phyloP scores from a whole-genome alignment of 1,140 invertebrate genomes.

The Teleopsis dalmanni region DNA sequence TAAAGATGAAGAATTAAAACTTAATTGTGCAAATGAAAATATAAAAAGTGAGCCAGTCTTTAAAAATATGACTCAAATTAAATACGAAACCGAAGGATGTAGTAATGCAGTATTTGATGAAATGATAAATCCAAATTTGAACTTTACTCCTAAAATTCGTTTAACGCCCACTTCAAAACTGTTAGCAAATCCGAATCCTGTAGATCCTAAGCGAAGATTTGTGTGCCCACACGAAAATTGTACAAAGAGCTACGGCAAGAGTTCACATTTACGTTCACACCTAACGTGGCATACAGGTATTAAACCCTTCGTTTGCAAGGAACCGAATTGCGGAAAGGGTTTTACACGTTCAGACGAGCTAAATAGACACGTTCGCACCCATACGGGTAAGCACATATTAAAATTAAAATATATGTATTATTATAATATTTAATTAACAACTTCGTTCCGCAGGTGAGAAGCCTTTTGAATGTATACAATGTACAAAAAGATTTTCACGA shows the following conservation, averaged over 20 bases:
- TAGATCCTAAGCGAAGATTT: conserved; percentile 35
- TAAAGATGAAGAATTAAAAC: not conserved
- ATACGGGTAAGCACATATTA: too few species aligned
- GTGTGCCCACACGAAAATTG: conserved; percentile 38
- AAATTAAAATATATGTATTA: too few species aligned
- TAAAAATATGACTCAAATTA: not conserved
- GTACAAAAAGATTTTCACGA: conserved; percentile 70
- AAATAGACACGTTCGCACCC: conserved; percentile 51
- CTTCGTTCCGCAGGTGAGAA: too few species aligned
- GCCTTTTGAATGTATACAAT: conserved; percentile 64
- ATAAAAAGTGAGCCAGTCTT: conserved; percentile 4
- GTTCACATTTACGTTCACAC: conserved; percentile 40
- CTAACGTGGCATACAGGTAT: conserved; percentile 44
- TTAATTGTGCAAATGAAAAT: not conserved
- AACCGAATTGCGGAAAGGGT: conserved; percentile 51
- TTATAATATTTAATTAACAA: too few species aligned
- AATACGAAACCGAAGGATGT: too few species aligned
- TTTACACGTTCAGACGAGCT: conserved; percentile 43
- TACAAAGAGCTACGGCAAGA: conserved; percentile 41
- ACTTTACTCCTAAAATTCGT: conserved; percentile 14
- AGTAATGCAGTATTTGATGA: not conserved
- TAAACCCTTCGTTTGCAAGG: conserved; percentile 51
- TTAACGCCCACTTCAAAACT: conserved; percentile 33
- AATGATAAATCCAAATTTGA: not conserved
- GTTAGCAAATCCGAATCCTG: conserved; percentile 26